Base-by-base conservation (phyloP, 2,113 vertebrate genomes). In the Phrynosoma blainvillii region DNA sequence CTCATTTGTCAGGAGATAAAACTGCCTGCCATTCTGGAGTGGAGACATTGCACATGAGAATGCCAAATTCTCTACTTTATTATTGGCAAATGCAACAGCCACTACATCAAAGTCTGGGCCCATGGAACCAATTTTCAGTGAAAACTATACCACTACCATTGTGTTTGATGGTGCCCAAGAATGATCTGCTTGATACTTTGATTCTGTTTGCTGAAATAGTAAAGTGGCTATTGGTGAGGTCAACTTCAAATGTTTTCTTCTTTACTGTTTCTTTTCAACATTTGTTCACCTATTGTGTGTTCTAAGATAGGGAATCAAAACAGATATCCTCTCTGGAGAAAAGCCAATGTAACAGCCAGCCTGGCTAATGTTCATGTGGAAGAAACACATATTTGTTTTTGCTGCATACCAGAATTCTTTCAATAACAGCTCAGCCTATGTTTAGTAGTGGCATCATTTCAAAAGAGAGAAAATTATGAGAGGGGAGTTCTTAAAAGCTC, bases 291-390 rank as follows among this genome's bases (percentile, higher is more conserved):
- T 90, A 91, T 93, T 95, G 91, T 91, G 62, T 73, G 30, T 87
- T 90, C 78, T 92, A 87, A 93, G 56, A 88, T 1, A 91, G 85
- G 7, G 79, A 93, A 91, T 86, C 87, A 92, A 94, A 93, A 86
- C 89, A 93, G 84, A 94, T 92, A 96, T 96, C 95, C 95, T 96
- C 89, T 91, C 78, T 96, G 96, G 95, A 95, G 47, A 42, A 71
- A 73, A 75, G 93, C 92, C 96, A 92, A 76, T 5, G 10, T 1
- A 66, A 89, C 82, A 95, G 88, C 30, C 90, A 94, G 68, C 20
- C 70, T 93, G 89, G 47, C 86, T 94, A 96, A 92, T 84, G 89
- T 74, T 21, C 79, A 79, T 30, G 40, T 79, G 86, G 92, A 79
- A 90, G 92, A 84, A 76, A 75, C 4, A 78, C 32, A 2, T 1